Evolutionary conservation across 2,113 vertebrate species (phyloP).

Genomic region (Myanophis thanlyinensis): DNA sequence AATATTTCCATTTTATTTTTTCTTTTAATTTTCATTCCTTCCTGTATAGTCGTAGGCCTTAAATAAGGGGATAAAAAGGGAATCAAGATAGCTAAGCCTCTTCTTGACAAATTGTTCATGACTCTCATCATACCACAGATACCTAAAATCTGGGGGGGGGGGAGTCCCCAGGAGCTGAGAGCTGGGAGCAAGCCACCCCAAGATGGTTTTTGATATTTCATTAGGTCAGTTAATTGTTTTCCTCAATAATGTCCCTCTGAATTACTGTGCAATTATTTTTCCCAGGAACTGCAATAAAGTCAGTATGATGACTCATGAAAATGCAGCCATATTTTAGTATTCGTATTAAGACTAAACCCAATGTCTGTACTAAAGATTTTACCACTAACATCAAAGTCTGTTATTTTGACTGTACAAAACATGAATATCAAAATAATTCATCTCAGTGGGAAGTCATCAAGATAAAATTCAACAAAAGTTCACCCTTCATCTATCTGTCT

Average conservation of each 20-base stretch:
- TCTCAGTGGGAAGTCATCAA: not conserved
- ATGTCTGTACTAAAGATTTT: not conserved
- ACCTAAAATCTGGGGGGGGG: not conserved
- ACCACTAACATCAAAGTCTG: not conserved
- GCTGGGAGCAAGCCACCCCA: not conserved
- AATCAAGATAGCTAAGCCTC: not conserved
- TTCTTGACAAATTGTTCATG: not conserved
- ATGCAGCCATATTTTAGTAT: not conserved
- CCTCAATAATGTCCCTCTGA: not conserved
- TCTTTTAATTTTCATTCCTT: not conserved
- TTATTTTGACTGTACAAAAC: not conserved
- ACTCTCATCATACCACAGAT: not conserved
- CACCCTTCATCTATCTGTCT: not conserved
- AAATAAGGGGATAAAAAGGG: not conserved
- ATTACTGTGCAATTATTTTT: not conserved
- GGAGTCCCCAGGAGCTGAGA: not conserved
- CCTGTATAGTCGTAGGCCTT: not conserved
- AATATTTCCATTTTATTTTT: not conserved
- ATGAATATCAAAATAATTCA: not conserved
- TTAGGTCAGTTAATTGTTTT: not conserved
- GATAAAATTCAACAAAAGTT: constrained; percentile 1
- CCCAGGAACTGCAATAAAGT: not conserved
- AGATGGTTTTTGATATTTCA: not conserved
- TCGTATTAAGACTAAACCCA: not conserved
- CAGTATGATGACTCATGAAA: not conserved